phyloP scores from a whole-genome alignment of 2,113 vertebrate species.

The Toxotes chatareus region DNA sequence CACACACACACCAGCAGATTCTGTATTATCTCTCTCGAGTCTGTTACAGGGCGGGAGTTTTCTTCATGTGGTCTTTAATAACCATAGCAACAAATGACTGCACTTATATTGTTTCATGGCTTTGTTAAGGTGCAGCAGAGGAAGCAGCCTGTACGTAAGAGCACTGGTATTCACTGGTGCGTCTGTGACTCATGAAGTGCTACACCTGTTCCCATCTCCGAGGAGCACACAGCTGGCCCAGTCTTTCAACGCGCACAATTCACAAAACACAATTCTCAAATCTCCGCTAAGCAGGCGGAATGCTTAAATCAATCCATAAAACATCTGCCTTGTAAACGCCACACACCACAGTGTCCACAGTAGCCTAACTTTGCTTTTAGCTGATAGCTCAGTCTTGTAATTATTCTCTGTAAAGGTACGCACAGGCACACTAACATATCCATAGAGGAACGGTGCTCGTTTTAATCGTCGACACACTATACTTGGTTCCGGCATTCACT shows the following conservation, averaged over 20 bases:
- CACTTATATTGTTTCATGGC: constrained; percentile 50
- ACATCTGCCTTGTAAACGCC: constrained; percentile 57
- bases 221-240: constrained; percentile 71
- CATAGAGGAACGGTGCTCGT: constrained; percentile 28
- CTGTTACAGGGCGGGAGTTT: constrained; percentile 31
- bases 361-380: constrained; percentile 57
- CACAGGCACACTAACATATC: constrained; percentile 23
- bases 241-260: constrained; percentile 55
- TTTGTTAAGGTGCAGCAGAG: constrained; percentile 73
- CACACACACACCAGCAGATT: constrained; percentile 41
- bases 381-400: constrained; percentile 27
- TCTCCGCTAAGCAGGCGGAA: constrained; percentile 27
- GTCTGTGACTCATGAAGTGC: constrained; percentile 63
- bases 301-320: constrained; percentile 35
- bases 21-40: constrained; percentile 22
- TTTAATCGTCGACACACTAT: constrained; percentile 48
- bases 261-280: constrained; percentile 58
- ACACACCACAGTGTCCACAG: constrained; percentile 6
- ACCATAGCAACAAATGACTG: constrained; percentile 75
- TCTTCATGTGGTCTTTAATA: constrained; percentile 59
- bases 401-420: constrained; percentile 42
- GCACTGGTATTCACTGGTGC: constrained; percentile 58
- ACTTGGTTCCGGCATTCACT: constrained; percentile 47
- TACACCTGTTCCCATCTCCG: constrained; percentile 72
- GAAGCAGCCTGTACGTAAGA: constrained; percentile 58